Percentiles rank a stretch among this genome's conserved stretches.
phyloP scores from a whole-genome alignment of 2,888 invertebrate genomes.

The Micropterix aruncella region DNA sequence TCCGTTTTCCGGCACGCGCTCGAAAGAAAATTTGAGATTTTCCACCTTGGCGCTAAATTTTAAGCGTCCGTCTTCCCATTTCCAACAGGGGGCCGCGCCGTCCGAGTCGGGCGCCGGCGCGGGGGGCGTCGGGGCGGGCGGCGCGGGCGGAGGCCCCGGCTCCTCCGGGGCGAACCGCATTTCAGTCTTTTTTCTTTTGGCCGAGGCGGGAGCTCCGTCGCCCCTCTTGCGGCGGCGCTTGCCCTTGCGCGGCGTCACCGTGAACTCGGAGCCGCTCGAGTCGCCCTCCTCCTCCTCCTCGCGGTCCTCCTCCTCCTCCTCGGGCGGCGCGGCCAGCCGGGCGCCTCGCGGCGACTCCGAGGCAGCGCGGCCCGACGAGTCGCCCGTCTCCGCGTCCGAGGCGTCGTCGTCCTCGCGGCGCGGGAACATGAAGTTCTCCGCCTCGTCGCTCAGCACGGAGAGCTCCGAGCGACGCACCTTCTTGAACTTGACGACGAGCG shows the following conservation, averaged over 20 bases:
- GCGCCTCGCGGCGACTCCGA: conserved; percentile 11
- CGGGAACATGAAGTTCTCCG: conserved; percentile 78
- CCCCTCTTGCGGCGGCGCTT: neutral
- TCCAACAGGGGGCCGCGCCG: conserved; percentile 25
- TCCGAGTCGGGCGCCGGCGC: conserved; percentile 23
- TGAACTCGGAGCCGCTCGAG: conserved; percentile 11
- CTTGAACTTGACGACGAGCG: conserved; percentile 60
- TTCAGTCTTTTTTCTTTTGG: conserved; percentile 2
- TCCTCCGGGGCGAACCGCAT: neutral
- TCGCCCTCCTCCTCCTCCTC: conserved; percentile 16
- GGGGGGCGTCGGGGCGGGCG: conserved; percentile 15
- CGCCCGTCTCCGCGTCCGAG: conserved; percentile 42
- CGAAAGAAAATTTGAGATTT: conserved; percentile 59
- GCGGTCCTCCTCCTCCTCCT: conserved; percentile 13
- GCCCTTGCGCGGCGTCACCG: neutral
- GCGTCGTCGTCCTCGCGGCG: conserved; percentile 44
- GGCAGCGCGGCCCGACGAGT: conserved; percentile 17
- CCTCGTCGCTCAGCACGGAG: conserved; percentile 66
- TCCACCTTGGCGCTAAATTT: conserved; percentile 39
- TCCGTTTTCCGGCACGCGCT: conserved; percentile 56
- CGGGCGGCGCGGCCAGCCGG: conserved; percentile 16
- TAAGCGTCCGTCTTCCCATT: conserved; percentile 32
- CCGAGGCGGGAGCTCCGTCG: neutral
- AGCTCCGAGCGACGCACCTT: conserved; percentile 62
- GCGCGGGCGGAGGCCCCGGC: conserved; percentile 7